phyloP scores from a whole-genome alignment of 2,888 invertebrate genomes.

The Peribatodes rhomboidaria region DNA sequence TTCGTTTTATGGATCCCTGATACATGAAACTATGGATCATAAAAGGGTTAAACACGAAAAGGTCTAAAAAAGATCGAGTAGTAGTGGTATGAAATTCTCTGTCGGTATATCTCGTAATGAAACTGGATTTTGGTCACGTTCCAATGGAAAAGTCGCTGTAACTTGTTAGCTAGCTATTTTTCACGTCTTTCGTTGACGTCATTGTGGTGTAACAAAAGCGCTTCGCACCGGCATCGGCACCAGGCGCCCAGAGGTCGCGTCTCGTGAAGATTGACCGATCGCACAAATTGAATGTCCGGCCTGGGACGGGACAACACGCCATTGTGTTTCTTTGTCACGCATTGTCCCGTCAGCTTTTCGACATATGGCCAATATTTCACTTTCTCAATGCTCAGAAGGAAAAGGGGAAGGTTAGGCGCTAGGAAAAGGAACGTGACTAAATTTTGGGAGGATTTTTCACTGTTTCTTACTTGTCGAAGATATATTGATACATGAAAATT shows the following conservation, averaged over 20 bases:
- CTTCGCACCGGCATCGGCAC: too few species aligned
- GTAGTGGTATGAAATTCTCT: background rate
- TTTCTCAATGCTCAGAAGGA: conserved; percentile 32
- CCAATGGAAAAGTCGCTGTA: conserved; percentile 23
- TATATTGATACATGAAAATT: too few species aligned
- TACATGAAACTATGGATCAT: conserved; percentile 42
- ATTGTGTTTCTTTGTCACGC: conserved; percentile 62
- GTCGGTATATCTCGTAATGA: background rate
- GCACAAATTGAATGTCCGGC: conserved; percentile 80
- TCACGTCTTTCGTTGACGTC: conserved; percentile 64
- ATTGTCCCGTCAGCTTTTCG: conserved; percentile 61
- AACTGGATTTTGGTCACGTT: background rate
- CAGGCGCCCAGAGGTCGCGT: conserved; percentile 70
- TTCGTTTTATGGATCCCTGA: conserved; percentile 49
- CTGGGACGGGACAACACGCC: conserved; percentile 68
- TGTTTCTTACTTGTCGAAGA: background rate
- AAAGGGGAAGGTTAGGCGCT: background rate
- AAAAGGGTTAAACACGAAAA: conserved; percentile 41
- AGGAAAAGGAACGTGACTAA: conserved; percentile 22
- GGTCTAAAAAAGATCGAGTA: background rate
- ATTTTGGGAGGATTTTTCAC: conserved; percentile 5
- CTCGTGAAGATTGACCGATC: conserved; percentile 79
- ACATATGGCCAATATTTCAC: conserved; percentile 74
- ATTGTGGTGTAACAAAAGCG: conserved; percentile 76
- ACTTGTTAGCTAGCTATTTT: conserved; percentile 59